Conservation (phyloP, 2,888 invertebrate species). For the Hyppa rectilinea region DNA sequence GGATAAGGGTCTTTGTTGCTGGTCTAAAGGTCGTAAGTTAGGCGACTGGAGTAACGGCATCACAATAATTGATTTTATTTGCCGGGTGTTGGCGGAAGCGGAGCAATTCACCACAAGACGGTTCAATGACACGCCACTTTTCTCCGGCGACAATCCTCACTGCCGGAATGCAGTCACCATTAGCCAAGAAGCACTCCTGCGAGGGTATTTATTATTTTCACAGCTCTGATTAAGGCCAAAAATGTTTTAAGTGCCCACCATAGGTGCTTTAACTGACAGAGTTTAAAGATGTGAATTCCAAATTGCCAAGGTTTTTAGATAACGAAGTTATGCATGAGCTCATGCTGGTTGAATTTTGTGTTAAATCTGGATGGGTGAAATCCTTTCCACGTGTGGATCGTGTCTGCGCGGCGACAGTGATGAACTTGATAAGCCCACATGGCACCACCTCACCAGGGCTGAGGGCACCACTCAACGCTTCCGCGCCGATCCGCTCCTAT, state of each 20-base stretch:
- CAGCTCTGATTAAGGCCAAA: conserved; percentile 66
- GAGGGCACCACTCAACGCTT: conserved; percentile 58
- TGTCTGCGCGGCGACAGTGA: conserved; percentile 62
- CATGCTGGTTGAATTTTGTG: conserved; percentile 1
- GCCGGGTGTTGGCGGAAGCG: conserved; percentile 80
- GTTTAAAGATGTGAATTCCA: conserved; percentile 42
- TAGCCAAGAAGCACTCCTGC: conserved; percentile 65
- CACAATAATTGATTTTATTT: conserved; percentile 82
- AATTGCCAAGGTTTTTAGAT: conserved; percentile 37
- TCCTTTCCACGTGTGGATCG: conserved; percentile 45
- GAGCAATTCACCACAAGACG: conserved; percentile 80
- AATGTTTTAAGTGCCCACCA: conserved; percentile 50
- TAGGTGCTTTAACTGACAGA: conserved; percentile 35
- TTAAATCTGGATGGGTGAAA: conserved; percentile 6
- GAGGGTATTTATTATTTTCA: conserved; percentile 70
- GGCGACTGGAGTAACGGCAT: conserved; percentile 72
- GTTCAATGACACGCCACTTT: conserved; percentile 85
- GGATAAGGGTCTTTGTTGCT: conserved; percentile 32
- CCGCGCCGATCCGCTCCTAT: conserved; percentile 58
- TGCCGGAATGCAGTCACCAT: conserved; percentile 81
- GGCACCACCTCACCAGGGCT: conserved; percentile 38
- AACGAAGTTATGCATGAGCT: conserved; percentile 11
- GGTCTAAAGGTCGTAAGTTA: conserved; percentile 28
- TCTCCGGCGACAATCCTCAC: conserved; percentile 76
- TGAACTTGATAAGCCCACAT: conserved; percentile 64